Conservation (phyloP, 2,797 vertebrate genomes). For the Scolopax rusticola region DNA sequence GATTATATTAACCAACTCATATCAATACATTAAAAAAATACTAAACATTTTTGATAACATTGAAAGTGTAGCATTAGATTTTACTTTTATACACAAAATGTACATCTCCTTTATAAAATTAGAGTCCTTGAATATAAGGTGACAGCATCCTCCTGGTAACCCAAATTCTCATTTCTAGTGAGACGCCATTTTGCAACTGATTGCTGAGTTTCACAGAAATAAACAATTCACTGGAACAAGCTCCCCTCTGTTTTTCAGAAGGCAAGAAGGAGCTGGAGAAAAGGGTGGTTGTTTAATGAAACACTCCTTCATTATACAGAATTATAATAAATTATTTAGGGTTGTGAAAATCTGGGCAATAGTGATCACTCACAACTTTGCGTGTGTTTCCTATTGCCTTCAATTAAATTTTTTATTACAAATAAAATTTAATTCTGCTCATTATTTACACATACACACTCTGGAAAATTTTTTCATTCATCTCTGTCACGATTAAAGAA, state of each 20-base stretch:
- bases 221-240: not conserved
- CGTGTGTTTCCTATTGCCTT: not conserved
- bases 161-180: not conserved
- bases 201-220: not conserved
- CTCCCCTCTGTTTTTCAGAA: not conserved
- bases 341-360: not conserved
- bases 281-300: not conserved
- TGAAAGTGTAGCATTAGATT: not conserved
- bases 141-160: not conserved
- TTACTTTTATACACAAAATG: not conserved
- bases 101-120: not conserved
- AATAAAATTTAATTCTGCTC: not conserved
- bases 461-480: not conserved
- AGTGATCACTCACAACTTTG: not conserved
- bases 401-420: not conserved
- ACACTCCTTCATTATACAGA: not conserved
- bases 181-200: not conserved
- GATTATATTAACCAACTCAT: not conserved
- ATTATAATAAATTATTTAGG: not conserved
- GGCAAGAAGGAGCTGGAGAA: not conserved
- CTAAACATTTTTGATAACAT: not conserved
- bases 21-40: not conserved
- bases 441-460: not conserved
- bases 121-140: not conserved
- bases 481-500: not conserved